Conservation (phyloP, 2,113 vertebrate species). For the Colaptes auratus region DNA sequence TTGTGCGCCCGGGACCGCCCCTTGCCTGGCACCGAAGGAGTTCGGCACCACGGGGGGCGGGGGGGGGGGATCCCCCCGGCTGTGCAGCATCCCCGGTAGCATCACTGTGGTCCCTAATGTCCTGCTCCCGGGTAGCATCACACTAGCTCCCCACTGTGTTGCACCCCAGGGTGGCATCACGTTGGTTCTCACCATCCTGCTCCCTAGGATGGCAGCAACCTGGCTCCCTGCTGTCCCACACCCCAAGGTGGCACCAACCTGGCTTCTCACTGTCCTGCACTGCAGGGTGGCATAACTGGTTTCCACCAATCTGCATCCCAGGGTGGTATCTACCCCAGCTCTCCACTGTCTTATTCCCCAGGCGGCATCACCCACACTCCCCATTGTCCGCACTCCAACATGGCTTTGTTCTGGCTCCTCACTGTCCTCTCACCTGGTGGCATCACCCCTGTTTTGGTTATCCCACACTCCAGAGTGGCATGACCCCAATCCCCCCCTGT, state of each 20-base stretch:
- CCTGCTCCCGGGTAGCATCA: neutral
- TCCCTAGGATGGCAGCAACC: neutral
- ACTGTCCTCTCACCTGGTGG: neutral
- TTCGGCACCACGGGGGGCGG: accelerated
- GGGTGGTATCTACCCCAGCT: neutral
- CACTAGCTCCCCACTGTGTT: accelerated
- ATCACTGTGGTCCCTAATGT: accelerated
- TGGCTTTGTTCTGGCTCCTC: neutral
- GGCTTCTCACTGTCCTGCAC: neutral
- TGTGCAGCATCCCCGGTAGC: neutral
- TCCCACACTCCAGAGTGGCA: neutral
- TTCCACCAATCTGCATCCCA: neutral
- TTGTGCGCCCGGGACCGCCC: neutral
- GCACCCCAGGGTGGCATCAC: neutral
- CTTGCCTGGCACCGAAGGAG: neutral
- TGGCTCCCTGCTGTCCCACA: accelerated
- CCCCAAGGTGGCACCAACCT: neutral
- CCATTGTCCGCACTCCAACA: neutral
- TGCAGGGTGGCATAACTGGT: accelerated
- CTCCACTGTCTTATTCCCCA: neutral
- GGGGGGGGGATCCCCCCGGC: neutral
- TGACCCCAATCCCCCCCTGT: neutral
- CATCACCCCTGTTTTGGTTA: neutral
- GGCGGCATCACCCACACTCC: neutral
- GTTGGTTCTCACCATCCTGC: neutral